Evolutionary conservation across 2,888 invertebrate species (phyloP).

Genomic region (Sminthurinus aureus): DNA sequence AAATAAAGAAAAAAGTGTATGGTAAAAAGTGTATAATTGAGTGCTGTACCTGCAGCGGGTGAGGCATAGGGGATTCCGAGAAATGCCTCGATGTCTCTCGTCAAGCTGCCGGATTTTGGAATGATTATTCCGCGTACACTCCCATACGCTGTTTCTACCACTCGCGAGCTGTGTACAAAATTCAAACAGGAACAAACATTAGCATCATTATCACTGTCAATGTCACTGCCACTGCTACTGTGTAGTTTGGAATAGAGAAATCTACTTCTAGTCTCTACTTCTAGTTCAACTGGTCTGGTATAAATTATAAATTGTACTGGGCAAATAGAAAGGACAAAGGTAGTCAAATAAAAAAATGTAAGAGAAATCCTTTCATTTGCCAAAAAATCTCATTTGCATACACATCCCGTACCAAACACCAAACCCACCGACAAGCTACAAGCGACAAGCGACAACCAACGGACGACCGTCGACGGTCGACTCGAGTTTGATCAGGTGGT

Average conservation of each 20-base stretch:
- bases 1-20: no score
- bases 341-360: constrained; percentile 4
- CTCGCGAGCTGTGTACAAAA: constrained; percentile 46
- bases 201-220: no score
- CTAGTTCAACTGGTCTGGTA: no score
- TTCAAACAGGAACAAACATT: not conserved
- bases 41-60: constrained; percentile 72
- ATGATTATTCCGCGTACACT: constrained; percentile 58
- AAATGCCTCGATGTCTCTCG: constrained; percentile 59
- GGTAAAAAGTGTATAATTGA: not conserved
- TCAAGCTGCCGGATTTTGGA: constrained; percentile 55
- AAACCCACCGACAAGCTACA: not conserved
- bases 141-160: constrained; percentile 59
- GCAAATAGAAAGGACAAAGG: no score
- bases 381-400: constrained; percentile 37
- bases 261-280: no score
- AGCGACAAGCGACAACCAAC: no score
- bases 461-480: no score
- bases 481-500: no score
- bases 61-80: constrained; percentile 86
- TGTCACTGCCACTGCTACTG: no score
- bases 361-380: constrained; percentile 30
- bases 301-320: no score
- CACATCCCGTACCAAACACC: not conserved
- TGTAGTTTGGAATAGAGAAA: no score